Evolutionary conservation across 2,888 invertebrate species (phyloP), one percentile per base, ranked within the genome.

Genomic region (Cephus runcator): DNA sequence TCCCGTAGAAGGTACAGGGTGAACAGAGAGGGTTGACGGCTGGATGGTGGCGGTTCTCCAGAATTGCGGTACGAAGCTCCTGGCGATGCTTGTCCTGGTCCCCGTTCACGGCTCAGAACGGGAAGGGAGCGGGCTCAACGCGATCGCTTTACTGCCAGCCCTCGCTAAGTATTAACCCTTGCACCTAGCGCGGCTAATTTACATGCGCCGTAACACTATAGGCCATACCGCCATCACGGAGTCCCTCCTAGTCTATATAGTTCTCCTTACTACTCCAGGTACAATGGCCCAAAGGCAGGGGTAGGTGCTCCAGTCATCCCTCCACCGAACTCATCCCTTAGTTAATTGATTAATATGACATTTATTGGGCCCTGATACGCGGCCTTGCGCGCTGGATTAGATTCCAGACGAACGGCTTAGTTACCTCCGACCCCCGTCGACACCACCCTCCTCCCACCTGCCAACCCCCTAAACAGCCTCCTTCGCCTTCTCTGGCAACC

Each of bases 261-360:
- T 30, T 23, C 12, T 12, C 12, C 35, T 35, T 12, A 4, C n/a
- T 33, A 3, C 33, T 69, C 0, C 15, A 31, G 69, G 40, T 31
- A 69, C 2, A 30, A 69, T 30, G 30, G 30, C 69, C 3, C 69
- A 0, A 33, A 0, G 2, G 69, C 23, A 31, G 69, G 15, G 40
- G 1, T 30, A 11, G 69, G 69, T 33, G 11, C 69, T 30, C 30
- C 40, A 40, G 40, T 40, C 40, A 40, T 30, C 40, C 69, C 69
- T 69, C 73, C 56, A 69, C 75, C 76, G 79, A 40, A 40, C 40
- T 40, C 40, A 40, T 15, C 40, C 40, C 40, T 40, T 15, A 0
- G 15, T 15, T 15, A 80, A 82, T 83, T 83, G 82, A 83, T 83
- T 82, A 81, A 81, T 83, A 82, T 78, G 82, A 82, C 82, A 82